Conservation (phyloP, 2,113 vertebrate species). For the Podocnemis expansa region DNA sequence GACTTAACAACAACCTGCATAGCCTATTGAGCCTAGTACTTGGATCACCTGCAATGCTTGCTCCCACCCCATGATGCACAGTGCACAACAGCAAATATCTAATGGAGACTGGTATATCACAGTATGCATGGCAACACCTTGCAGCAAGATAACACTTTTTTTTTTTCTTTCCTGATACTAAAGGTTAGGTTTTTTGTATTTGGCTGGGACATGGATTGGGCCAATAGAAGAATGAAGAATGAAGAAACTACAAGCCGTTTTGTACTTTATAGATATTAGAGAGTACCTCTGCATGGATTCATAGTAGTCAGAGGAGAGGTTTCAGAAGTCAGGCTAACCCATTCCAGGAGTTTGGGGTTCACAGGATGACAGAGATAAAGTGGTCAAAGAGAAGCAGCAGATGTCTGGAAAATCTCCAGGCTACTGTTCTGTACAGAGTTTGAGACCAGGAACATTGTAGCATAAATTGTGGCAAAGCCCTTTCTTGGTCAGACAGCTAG, state of each 20-base stretch:
- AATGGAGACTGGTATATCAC: background rate
- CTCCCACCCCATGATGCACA: background rate
- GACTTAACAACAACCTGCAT: background rate
- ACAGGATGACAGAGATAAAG: background rate
- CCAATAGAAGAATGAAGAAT: background rate
- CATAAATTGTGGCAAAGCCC: background rate
- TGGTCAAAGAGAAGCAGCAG: background rate
- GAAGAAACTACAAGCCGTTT: background rate
- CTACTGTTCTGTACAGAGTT: background rate
- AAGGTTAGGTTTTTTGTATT: background rate
- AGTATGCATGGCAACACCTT: background rate
- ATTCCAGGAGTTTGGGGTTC: background rate
- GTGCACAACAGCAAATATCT: background rate
- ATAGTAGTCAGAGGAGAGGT: background rate
- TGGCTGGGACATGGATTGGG: background rate
- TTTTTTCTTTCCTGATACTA: background rate
- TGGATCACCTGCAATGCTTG: background rate
- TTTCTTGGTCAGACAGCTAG: background rate
- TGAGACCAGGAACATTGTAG: background rate
- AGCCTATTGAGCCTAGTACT: background rate
- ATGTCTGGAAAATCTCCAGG: background rate
- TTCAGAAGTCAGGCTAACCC: background rate
- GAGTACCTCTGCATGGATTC: background rate
- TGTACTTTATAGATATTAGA: background rate
- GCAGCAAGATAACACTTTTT: background rate